Evolutionary conservation across 2,113 vertebrate species (phyloP).

Genomic region (Callaeas wilsoni): DNA sequence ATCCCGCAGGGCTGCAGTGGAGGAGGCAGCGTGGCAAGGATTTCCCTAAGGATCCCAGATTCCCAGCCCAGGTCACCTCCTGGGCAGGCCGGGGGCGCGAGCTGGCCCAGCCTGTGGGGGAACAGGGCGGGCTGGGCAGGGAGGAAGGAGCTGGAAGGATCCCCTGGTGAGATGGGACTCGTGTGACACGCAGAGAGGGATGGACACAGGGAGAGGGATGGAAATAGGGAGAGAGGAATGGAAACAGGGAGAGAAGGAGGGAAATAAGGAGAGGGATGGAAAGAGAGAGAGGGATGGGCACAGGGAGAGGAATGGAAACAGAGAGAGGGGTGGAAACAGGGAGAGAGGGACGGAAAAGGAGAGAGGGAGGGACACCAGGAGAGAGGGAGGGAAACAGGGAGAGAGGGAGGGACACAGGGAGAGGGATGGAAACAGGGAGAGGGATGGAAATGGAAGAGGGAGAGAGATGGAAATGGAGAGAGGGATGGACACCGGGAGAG

Average conservation of each 20-base stretch:
- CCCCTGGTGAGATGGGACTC: not conserved
- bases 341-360: too few relatives aligned
- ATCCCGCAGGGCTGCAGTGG: accelerated
- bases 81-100: accelerated
- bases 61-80: not conserved
- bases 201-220: too few relatives aligned
- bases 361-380: too few relatives aligned
- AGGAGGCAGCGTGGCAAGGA: not conserved
- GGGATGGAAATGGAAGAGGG: not conserved
- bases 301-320: not conserved
- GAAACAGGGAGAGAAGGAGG: not conserved
- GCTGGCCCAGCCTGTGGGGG: not conserved
- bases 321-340: too few relatives aligned
- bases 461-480: not conserved
- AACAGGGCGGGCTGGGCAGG: too few relatives aligned
- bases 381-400: too few relatives aligned
- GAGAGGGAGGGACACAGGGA: not conserved
- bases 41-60: not conserved
- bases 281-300: too few relatives aligned
- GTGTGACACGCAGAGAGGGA: not conserved
- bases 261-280: not conserved
- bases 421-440: too few relatives aligned
- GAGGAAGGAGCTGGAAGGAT: not conserved
- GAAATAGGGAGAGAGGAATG: not conserved
- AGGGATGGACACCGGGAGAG: too few relatives aligned